phyloP scores from a whole-genome alignment of 2,797 vertebrate species.

The Enteromius paludinosus region DNA sequence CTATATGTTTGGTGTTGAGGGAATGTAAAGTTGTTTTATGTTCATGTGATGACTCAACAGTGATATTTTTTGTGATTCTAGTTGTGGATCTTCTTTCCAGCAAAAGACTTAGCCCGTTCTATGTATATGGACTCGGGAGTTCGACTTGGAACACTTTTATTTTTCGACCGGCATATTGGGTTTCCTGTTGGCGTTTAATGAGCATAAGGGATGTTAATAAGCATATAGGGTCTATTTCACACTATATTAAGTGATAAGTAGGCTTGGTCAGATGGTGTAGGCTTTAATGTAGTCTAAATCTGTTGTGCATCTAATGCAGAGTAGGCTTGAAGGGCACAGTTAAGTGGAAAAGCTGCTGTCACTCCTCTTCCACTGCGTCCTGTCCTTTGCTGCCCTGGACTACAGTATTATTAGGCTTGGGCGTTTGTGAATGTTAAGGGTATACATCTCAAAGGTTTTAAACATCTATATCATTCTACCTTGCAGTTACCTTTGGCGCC shows the following conservation, averaged over 20 bases:
- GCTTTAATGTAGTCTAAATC: constrained; percentile 30
- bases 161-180: neutral
- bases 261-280: constrained; percentile 41
- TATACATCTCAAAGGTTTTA: neutral
- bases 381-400: constrained; percentile 23
- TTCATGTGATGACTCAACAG: constrained; percentile 3
- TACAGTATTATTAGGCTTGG: neutral
- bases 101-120: neutral
- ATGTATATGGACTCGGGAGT: neutral
- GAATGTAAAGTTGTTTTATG: constrained; percentile 26
- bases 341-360: constrained; percentile 22
- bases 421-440: neutral
- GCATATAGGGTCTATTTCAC: neutral
- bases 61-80: constrained; percentile 26
- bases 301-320: constrained; percentile 9
- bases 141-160: neutral
- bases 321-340: constrained; percentile 23
- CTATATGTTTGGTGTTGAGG: constrained; percentile 34
- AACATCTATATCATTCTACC: neutral
- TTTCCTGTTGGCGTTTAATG: neutral
- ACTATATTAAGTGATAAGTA: constrained; percentile 55
- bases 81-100: constrained; percentile 4
- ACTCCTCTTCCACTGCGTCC: constrained; percentile 1
- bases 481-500: neutral
- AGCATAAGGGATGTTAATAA: neutral